Conservation (phyloP, 2,888 invertebrate genomes). For the Panopea generosa region DNA sequence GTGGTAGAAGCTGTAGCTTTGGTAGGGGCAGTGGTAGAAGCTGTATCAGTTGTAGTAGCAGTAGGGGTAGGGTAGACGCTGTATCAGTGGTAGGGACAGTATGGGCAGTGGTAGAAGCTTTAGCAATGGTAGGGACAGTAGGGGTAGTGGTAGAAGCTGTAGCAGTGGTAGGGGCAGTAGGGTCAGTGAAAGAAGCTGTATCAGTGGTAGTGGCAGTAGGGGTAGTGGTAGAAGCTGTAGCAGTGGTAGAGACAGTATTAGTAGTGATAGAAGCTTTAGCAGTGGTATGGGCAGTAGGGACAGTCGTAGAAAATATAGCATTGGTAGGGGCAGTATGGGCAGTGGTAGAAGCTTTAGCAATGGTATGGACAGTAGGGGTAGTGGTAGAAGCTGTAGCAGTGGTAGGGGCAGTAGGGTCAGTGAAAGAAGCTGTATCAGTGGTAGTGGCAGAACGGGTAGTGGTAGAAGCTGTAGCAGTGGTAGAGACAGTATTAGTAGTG, state of each 20-base stretch:
- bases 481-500: background rate
- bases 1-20: background rate
- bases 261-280: background rate
- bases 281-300: background rate
- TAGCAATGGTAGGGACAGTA: background rate
- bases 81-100: constrained; percentile 1
- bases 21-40: constrained; percentile 1
- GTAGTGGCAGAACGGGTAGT: background rate
- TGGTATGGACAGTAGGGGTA: background rate
- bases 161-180: background rate
- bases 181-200: background rate
- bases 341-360: background rate
- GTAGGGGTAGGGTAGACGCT: constrained; percentile 1
- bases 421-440: background rate
- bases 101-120: background rate
- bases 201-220: background rate
- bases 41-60: background rate
- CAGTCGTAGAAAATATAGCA: background rate
- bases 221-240: constrained; percentile 1
- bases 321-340: background rate
- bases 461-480: background rate
- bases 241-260: constrained; percentile 1
- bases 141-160: constrained; percentile 2
- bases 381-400: background rate
- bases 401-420: background rate